Percentiles rank a stretch among this genome's conserved stretches.
Evolutionary conservation across 2,797 vertebrate genomes (phyloP).

Genomic region (Trachops cirrhosus): DNA sequence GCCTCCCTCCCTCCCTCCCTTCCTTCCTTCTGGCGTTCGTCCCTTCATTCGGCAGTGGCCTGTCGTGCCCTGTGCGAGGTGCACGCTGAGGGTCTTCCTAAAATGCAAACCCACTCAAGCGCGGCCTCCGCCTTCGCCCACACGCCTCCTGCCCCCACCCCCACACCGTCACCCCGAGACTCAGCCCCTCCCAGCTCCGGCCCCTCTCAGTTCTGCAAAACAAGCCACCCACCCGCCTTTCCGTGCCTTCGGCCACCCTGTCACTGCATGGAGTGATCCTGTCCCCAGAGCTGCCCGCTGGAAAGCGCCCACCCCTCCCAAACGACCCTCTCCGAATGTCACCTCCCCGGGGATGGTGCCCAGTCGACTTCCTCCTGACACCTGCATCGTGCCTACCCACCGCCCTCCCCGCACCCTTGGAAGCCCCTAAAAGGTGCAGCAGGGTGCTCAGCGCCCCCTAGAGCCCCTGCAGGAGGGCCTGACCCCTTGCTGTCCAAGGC

Average conservation of each 20-base stretch:
- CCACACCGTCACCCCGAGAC: accelerated
- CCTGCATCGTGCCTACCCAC: too few relatives aligned
- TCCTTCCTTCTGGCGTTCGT: accelerated
- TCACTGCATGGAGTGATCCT: accelerated
- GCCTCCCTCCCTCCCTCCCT: background rate
- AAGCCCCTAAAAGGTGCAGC: background rate
- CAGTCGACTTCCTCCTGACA: background rate
- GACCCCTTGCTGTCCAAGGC: background rate
- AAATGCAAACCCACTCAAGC: background rate
- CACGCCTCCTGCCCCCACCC: background rate
- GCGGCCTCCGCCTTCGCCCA: accelerated
- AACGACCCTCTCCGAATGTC: background rate
- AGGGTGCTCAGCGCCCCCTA: background rate
- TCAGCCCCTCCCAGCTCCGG: accelerated
- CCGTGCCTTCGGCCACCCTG: accelerated
- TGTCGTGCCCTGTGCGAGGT: too few relatives aligned
- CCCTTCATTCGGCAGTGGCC: background rate
- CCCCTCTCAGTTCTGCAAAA: background rate
- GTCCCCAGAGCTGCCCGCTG: background rate
- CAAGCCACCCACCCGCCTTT: background rate
- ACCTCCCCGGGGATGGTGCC: accelerated
- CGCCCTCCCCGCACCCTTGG: background rate
- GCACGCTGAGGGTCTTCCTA: background rate
- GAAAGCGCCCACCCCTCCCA: background rate
- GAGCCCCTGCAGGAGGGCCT: accelerated